Evolutionary conservation across 2,113 vertebrate species (phyloP), one percentile per base, ranked within the genome.

Genomic region (Cichladusa arquata): DNA sequence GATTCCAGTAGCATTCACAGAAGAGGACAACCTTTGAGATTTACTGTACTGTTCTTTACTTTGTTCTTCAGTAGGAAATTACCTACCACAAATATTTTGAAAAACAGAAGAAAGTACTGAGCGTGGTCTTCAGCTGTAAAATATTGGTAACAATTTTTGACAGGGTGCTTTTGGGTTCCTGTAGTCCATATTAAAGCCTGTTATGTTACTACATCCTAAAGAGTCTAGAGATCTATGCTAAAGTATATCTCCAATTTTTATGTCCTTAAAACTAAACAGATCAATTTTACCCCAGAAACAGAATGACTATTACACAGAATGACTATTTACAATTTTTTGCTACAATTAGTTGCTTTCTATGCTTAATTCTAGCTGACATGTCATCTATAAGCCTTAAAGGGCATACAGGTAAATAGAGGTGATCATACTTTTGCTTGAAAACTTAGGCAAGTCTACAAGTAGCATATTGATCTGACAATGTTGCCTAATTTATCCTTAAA

Each of bases 401-500:
- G 9, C 12, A 48, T 48, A 48, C 8, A 86, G 24, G 67, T 73
- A 80, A 90, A 73, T 17, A 14, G 11, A 91, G 2, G 7, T 40
- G 16, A 76, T 58, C 7, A 24, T 18, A 38, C 9, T 38, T 91
- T 88, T 81, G 74, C 40, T 78, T 56, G 22, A 71, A 94, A 88
- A 83, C 9, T 76, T 88, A 38, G 25, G 19, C 40, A 92, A 87
- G 29, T 64, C 24, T 86, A 28, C 25, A 79, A 74, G 23, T 38
- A 93, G 7, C 9, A 42, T 11, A 8, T 29, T 86, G 56, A 86
- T 86, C 72, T 95, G 64, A 96, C n/a, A 96, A 74, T 48, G 60
- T n/a, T 78, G 47, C 22, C 58, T 86, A 88, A 93, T 86, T 95
- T 92, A 95, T 64, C 31, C 47, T 90, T 58, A 94, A 95, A 92